Evolutionary conservation across 2,113 vertebrate genomes (phyloP).

Genomic region (Galbula dea): DNA sequence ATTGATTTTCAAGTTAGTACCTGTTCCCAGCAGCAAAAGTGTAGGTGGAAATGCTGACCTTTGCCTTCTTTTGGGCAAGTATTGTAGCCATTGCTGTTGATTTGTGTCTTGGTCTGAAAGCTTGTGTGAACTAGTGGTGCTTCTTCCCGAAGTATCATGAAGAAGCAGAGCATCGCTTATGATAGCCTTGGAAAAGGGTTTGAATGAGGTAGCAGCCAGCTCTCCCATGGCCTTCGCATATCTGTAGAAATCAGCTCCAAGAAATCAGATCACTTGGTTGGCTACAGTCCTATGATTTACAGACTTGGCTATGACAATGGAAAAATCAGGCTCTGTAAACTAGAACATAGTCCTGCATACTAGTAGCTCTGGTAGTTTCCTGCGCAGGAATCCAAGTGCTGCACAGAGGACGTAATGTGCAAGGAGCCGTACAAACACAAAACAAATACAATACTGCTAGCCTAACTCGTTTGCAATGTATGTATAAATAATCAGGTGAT

Average conservation of each 20-base stretch:
- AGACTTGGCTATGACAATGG: neutral
- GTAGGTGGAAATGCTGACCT: neutral
- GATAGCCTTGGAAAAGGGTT: neutral
- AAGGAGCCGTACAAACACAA: neutral
- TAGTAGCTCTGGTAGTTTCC: neutral
- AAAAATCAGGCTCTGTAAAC: neutral
- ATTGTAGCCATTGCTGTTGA: neutral
- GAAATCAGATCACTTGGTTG: conserved; percentile 3
- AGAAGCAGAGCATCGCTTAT: neutral
- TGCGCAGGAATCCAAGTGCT: neutral
- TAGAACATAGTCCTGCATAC: neutral
- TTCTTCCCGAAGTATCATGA: neutral
- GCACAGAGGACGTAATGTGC: neutral
- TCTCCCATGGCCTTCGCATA: neutral
- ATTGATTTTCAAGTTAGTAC: neutral
- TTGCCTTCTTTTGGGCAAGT: neutral
- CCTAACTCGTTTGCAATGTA: neutral
- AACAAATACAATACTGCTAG: neutral
- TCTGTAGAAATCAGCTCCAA: neutral
- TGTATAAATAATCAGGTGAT: neutral
- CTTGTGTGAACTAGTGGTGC: neutral
- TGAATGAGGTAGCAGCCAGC: neutral
- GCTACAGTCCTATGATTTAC: neutral
- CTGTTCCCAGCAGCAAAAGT: neutral
- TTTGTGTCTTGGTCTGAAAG: neutral